These are phyloP conservation scores for Parasteatoda lunata DNA, from an alignment of 2,888 invertebrate species.

Conservation along the genomic window DNA sequence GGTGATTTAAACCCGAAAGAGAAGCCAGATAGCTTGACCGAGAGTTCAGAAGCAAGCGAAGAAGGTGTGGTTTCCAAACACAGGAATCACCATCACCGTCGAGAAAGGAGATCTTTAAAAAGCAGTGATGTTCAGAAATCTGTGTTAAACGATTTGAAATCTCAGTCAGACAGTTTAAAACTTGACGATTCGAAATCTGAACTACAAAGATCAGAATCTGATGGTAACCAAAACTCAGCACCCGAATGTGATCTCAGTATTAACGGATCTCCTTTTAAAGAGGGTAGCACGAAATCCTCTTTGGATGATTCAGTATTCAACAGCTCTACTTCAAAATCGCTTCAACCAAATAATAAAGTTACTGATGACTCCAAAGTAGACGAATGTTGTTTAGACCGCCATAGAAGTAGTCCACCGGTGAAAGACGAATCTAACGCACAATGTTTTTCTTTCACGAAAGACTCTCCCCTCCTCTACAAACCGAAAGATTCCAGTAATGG, in stretches of 20 bases:
- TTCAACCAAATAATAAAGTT: conserved; percentile 9
- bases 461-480: conserved; percentile 10
- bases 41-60: conserved; percentile 50
- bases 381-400: conserved; percentile 33
- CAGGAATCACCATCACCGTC: conserved; percentile 24
- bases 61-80: conserved; percentile 18
- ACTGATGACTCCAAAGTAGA: conserved; percentile 6
- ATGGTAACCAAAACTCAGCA: conserved; percentile 56
- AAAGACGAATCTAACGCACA: conserved; percentile 59
- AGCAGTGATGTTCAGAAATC: conserved; percentile 52
- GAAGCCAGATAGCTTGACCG: conserved; percentile 48
- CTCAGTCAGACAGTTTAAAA: conserved; percentile 15
- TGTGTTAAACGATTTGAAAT: conserved; percentile 33
- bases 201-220: conserved; percentile 56
- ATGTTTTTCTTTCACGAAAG: conserved; percentile 36
- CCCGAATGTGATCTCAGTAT: conserved; percentile 62
- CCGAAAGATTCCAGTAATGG: neutral
- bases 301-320: conserved; percentile 23
- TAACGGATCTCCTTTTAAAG: conserved; percentile 55
- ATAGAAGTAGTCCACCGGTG: conserved; percentile 57
- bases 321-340: conserved; percentile 18
- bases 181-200: conserved; percentile 39
- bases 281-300: conserved; percentile 38
- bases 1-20: conserved; percentile 12
- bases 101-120: conserved; percentile 48